Evolutionary conservation across 2,113 vertebrate species (phyloP).

Genomic region (Bolborhynchus lineola): DNA sequence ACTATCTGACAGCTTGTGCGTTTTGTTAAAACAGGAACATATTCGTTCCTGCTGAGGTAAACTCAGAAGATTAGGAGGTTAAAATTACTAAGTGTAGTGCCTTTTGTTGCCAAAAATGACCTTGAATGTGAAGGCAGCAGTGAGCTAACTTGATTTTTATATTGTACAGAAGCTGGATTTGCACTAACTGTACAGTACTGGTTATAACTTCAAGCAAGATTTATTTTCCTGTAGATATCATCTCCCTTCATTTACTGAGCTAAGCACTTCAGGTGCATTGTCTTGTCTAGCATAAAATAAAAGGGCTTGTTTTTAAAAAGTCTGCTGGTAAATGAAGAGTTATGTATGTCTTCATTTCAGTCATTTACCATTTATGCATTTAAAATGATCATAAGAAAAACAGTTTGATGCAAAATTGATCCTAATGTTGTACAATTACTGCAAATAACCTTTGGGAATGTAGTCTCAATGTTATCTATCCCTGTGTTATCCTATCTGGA

Average conservation of each 20-base stretch:
- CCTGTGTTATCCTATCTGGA: not conserved
- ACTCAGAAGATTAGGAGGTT: not conserved
- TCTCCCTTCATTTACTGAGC: constrained; percentile 40
- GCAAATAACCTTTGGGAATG: not conserved
- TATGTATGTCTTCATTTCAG: not conserved
- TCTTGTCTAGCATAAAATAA: constrained; percentile 6
- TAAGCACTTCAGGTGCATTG: not conserved
- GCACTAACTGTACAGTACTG: not conserved
- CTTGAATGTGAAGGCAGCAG: not conserved
- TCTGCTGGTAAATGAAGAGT: not conserved
- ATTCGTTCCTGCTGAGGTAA: not conserved
- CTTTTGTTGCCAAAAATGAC: not conserved
- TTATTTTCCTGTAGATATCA: constrained; percentile 37
- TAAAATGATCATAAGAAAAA: constrained; percentile 11
- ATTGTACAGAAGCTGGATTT: constrained; percentile 36
- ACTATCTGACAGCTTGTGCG: not conserved
- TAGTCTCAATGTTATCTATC: not conserved
- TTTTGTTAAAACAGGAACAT: not conserved
- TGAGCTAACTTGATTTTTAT: not conserved
- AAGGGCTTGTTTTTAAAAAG: not conserved
- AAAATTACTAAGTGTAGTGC: not conserved
- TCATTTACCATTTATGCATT: constrained; percentile 15
- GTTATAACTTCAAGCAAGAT: constrained; percentile 48
- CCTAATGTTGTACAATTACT: not conserved
- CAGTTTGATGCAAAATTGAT: not conserved